A percentile compares a stretch with the other conserved stretches of the same genome.
Evolutionary conservation across 2,797 vertebrate genomes (phyloP).

Genomic region (Pitangus sulphuratus): DNA sequence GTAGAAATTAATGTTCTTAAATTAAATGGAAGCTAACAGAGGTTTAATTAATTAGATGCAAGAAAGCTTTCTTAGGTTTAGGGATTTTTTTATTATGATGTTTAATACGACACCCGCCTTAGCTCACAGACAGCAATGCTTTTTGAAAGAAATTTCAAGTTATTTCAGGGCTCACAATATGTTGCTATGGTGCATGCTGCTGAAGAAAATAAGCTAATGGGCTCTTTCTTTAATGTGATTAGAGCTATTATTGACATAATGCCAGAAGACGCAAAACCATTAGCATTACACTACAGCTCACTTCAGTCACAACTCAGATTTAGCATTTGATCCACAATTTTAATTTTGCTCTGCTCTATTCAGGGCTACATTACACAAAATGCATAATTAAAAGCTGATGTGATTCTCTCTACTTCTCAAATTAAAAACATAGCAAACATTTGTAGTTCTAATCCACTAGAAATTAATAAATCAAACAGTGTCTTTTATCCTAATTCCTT

Average conservation of each 20-base stretch:
- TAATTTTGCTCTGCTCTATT: conserved; percentile 83
- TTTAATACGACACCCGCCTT: conserved; percentile 40
- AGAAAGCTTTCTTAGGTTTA: neutral
- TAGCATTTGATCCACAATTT: conserved; percentile 85
- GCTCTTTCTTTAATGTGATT: conserved; percentile 99
- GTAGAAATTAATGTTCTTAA: conserved; percentile 11
- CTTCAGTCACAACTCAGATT: conserved; percentile 83
- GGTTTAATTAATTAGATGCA: neutral
- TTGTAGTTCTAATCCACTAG: conserved; percentile 81
- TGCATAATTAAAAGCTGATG: conserved; percentile 85
- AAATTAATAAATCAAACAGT: conserved; percentile 85
- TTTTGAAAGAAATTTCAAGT: conserved; percentile 68
- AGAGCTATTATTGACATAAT: conserved; percentile 99
- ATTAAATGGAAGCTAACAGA: conserved; percentile 6
- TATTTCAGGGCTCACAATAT: conserved; percentile 77
- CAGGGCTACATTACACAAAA: conserved; percentile 80
- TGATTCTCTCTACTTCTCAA: conserved; percentile 80
- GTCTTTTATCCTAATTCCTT: conserved; percentile 77
- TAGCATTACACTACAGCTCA: conserved; percentile 88
- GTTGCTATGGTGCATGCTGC: conserved; percentile 82
- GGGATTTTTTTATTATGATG: neutral
- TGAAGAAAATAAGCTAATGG: conserved; percentile 96
- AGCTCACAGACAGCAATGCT: conserved; percentile 12
- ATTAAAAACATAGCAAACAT: conserved; percentile 85
- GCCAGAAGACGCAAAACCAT: conserved; percentile 98